phyloP scores from a whole-genome alignment of 2,113 vertebrate genomes.

The Sigmodon hispidus region DNA sequence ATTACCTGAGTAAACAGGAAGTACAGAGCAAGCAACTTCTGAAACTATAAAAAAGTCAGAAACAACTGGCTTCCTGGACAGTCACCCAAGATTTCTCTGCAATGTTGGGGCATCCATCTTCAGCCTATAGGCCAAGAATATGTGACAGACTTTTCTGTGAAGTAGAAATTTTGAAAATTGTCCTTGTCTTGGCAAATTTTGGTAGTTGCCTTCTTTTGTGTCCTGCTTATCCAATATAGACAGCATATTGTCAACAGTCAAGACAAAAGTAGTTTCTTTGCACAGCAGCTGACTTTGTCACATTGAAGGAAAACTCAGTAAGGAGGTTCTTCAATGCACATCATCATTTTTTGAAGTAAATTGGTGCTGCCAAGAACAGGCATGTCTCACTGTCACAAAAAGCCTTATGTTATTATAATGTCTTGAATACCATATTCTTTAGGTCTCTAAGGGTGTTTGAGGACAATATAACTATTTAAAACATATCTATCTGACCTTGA shows the following conservation, averaged over 20 bases:
- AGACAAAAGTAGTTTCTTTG: neutral
- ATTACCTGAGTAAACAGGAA: neutral
- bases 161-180: neutral
- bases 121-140: neutral
- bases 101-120: neutral
- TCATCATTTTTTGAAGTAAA: neutral
- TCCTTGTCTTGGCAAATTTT: neutral
- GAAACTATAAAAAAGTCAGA: neutral
- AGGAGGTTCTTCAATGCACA: neutral
- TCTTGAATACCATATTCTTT: neutral
- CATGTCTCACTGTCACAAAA: neutral
- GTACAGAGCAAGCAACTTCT: neutral
- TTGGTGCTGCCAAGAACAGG: neutral
- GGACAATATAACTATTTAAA: neutral
- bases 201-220: neutral
- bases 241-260: neutral
- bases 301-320: neutral
- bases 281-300: neutral
- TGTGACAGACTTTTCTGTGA: neutral
- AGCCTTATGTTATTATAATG: neutral
- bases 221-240: neutral
- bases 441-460: neutral
- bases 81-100: neutral
- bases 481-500: neutral
- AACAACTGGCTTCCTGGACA: neutral